These are phyloP conservation scores for Eupeodes latifasciatus DNA, from an alignment of 2,888 invertebrate species.

Conservation along the genomic window DNA sequence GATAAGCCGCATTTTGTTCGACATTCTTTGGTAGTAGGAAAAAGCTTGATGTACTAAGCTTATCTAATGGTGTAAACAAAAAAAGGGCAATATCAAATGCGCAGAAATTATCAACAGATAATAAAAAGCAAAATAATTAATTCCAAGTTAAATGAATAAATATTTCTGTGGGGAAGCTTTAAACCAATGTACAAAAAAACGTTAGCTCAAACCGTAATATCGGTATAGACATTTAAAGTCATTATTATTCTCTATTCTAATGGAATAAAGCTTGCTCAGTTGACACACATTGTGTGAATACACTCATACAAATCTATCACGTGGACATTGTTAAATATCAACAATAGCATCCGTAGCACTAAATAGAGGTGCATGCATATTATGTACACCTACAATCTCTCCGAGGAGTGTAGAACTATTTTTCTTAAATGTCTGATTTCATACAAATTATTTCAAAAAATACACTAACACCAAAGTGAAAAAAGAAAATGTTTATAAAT, in stretches of 20 bases:
- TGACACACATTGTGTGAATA: constrained; percentile 19
- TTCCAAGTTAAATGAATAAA: too few relatives aligned
- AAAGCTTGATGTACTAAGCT: too few relatives aligned
- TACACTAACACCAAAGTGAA: constrained; percentile 24
- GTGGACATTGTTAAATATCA: constrained; percentile 43
- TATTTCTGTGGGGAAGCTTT: too few relatives aligned
- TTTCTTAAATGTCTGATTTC: constrained; percentile 38
- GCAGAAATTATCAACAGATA: too few relatives aligned
- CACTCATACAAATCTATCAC: constrained; percentile 36
- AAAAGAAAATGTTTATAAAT: constrained; percentile 31
- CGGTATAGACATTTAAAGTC: neutral
- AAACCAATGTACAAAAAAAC: neutral
- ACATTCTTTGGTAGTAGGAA: too few relatives aligned
- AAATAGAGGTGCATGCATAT: constrained; percentile 20
- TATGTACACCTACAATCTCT: constrained; percentile 32
- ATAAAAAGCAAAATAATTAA: too few relatives aligned
- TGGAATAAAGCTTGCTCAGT: constrained; percentile 27
- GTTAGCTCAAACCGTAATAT: neutral
- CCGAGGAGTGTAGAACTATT: constrained; percentile 31
- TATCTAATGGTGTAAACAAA: too few relatives aligned
- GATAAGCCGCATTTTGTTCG: too few relatives aligned
- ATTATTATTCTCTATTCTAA: neutral
- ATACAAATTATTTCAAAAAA: neutral
- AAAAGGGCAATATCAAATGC: too few relatives aligned
- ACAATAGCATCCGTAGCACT: constrained; percentile 18